Evolutionary conservation across 2,888 invertebrate species (phyloP), one percentile per base, ranked within the genome.

Genomic region (Drosophila vallismaia): DNA sequence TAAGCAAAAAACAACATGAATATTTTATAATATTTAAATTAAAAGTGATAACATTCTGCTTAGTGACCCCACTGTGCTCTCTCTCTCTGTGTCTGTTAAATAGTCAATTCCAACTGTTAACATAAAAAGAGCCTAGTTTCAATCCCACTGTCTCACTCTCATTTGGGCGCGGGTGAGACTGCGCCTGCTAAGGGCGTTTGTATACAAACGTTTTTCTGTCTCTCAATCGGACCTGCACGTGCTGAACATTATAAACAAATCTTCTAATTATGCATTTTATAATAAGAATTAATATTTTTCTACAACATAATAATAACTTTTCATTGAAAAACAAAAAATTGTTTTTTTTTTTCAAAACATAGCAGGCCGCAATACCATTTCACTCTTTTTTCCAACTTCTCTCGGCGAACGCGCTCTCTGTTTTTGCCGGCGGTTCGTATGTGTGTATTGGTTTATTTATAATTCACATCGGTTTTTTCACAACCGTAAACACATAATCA

Each of bases 381-480:
- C 33, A 19, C 28, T 59, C 63, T 50, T 19, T 28, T 31, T 4
- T n/a, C 33, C 4, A n/a, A n/a, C 0, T 4, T 33, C 51, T 24
- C 64, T 73, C 44, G 55, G 53, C 50, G 24, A 29, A 52, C 8
- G 62, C 54, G 63, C 66, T 81, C 86, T 81, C 86, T 81, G 86
- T 86, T 81, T 84, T 81, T 81, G 67, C 86, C 80, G 80, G 86
- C 75, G 72, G 54, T 86, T 75, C 63, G 19, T 42, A 3, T 42
- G 40, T 42, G 40, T 42, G 80, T 82, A 76, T 83, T 86, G 64
- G 79, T 82, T 75, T 80, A 80, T 80, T 86, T 86, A 86, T 80
- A 80, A 86, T 85, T 80, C 62, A 85, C 63, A 73, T 64, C 9
- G 1, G 9, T 6, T 28, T 14, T 19, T 19, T 42, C 8, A 19